Evolutionary conservation across 2,797 vertebrate genomes (phyloP), one percentile per base, ranked within the genome.

Genomic region (Poeciliopsis turneri): DNA sequence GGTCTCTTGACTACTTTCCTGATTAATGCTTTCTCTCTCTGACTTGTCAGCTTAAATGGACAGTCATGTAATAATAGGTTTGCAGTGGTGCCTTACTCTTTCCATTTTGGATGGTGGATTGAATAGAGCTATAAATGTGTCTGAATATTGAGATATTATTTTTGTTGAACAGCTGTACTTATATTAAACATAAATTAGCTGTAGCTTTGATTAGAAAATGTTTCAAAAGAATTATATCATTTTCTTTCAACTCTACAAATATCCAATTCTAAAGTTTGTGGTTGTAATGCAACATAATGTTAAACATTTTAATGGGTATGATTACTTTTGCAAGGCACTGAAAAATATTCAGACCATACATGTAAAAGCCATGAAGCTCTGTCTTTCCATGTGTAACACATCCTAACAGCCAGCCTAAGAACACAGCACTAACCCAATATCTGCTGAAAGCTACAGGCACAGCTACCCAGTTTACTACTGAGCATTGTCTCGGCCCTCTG

Each of bases 291-390:
- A 46, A 46, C 13, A 28, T 28, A 43, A n/a, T 45, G 45, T 20
- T 16, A 10, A n/a, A 18, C 43, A 10, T 18, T 28, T 70, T 16
- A 28, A 13, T 28, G 68, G 43, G 5, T 46, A 46, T 70, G 68
- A 16, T 70, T 70, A 41, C 36, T 41, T 68, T 68, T 25, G 64
- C 64, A 70, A 70, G 25, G 25, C 13, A 45, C 41, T 46, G 68
- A 45, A 79, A 79, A 49, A 39, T 78, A 71, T 43, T 66, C n/a
- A 66, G 64, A 82, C 36, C 73, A 80, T 78, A 64, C 36, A 70
- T 12, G 23, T 84, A 81, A 90, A 92, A 92, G 90, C 89, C 88
- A 92, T 90, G 79, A 68, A 78, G 82, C 73, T 84, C 83, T 76
- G 61, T 79, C 75, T 55, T 83, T 81, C 43, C 49, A 64, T 77